These are phyloP conservation scores for Coregonus ussuriensis DNA, from an alignment of 2,797 vertebrate species.

Conservation along the genomic window DNA sequence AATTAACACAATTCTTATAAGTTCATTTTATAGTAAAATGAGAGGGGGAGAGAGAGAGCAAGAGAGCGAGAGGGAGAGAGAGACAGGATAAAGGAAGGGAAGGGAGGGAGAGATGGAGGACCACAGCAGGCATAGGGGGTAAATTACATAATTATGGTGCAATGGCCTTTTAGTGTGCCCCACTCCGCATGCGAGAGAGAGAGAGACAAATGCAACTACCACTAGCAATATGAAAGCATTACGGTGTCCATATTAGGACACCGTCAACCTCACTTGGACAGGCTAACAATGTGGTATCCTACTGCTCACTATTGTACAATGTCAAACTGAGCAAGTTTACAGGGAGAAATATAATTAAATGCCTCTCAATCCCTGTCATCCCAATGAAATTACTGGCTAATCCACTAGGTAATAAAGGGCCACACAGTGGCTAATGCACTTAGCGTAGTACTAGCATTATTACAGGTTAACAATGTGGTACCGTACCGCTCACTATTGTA, in stretches of 20 bases:
- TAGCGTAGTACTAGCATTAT: conserved; percentile 40
- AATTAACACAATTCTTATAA: conserved; percentile 22
- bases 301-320: not conserved
- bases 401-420: not conserved
- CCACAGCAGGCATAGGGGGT: not conserved
- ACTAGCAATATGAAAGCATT: not conserved
- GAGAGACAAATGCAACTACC: not conserved
- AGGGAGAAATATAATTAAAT: not conserved
- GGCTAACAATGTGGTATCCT: not conserved
- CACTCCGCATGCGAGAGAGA: no score
- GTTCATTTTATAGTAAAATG: not conserved
- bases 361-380: not conserved
- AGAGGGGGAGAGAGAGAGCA: conserved; percentile 22
- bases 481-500: conserved; percentile 42
- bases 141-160: not conserved
- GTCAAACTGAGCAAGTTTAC: not conserved
- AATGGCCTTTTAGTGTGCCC: not conserved
- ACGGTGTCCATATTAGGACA: not conserved
- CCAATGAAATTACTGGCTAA: not conserved
- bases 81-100: not conserved
- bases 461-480: conserved; percentile 24
- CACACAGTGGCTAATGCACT: not conserved
- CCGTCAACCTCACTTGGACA: not conserved
- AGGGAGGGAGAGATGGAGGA: not conserved
- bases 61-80: not conserved